phyloP scores from a whole-genome alignment of 1,140 invertebrate genomes.

The Lasaia peninsularis region DNA sequence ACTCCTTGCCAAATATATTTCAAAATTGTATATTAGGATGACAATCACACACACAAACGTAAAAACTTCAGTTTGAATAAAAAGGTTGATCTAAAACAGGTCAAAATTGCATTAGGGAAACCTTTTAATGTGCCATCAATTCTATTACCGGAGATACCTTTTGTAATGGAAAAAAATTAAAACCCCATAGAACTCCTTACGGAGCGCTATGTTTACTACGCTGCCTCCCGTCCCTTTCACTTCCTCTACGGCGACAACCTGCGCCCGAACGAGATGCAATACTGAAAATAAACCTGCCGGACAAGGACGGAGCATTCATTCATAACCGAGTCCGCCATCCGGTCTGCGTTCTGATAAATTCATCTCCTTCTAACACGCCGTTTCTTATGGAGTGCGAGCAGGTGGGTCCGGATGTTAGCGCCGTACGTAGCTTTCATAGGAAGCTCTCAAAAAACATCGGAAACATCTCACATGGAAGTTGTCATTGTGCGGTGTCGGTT shows the following conservation, averaged over 20 bases:
- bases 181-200: slow-evolving; percentile 54
- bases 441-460: slow-evolving; percentile 58
- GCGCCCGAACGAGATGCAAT: slow-evolving; percentile 49
- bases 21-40: no score
- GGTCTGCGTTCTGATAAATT: slow-evolving; percentile 65
- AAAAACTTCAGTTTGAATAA: background rate
- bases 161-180: slow-evolving; percentile 58
- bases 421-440: slow-evolving; percentile 56
- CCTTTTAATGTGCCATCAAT: slow-evolving; percentile 18
- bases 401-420: slow-evolving; percentile 64
- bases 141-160: slow-evolving; percentile 62
- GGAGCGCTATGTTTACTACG: slow-evolving; percentile 73
- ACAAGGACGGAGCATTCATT: slow-evolving; percentile 68
- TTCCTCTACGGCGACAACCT: slow-evolving; percentile 72
- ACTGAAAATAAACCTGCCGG: slow-evolving; percentile 34
- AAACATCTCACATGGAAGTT: slow-evolving; percentile 24
- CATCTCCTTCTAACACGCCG: slow-evolving; percentile 70
- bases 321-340: slow-evolving; percentile 74
- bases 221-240: slow-evolving; percentile 71
- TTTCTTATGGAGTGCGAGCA: slow-evolving; percentile 65
- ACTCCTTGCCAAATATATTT: no score
- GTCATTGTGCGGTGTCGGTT: slow-evolving; percentile 16
- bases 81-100: background rate
- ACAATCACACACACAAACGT: no score
- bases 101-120: slow-evolving; percentile 2